A percentile compares a stretch with the other conserved stretches of the same genome.
Evolutionary conservation across 2,797 vertebrate species (phyloP).

Genomic region (Sternotherus odoratus): DNA sequence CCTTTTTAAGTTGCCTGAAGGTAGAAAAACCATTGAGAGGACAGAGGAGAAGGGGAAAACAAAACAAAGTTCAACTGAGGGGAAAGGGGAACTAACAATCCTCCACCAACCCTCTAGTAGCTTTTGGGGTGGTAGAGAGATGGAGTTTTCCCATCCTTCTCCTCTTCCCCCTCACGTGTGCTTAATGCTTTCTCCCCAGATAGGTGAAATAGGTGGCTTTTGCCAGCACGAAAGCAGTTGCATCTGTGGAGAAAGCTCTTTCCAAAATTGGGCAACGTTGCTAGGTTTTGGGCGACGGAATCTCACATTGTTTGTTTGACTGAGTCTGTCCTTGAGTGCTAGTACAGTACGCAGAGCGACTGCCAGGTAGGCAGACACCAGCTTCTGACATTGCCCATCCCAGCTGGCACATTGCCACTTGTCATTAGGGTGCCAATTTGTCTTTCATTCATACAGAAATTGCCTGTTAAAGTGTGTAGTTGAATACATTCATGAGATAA

Average conservation of each 20-base stretch:
- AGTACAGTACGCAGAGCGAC: background rate
- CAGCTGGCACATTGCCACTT: background rate
- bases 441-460: background rate
- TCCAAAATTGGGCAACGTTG: background rate
- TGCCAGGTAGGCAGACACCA: background rate
- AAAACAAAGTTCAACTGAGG: background rate
- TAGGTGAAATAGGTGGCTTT: background rate
- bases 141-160: background rate
- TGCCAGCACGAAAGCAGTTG: background rate
- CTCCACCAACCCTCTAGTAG: background rate
- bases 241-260: background rate
- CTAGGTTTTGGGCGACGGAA: background rate
- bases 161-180: background rate
- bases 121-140: background rate
- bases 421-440: background rate
- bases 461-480: background rate
- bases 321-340: background rate
- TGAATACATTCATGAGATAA: background rate
- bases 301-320: background rate
- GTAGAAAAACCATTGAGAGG: background rate
- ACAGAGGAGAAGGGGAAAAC: background rate
- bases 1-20: background rate
- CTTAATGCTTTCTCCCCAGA: background rate
- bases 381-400: background rate
- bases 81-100: background rate